A percentile compares a stretch with the other conserved stretches of the same genome.
These are phyloP conservation scores for Paracyclopina nana DNA, from an alignment of 1,140 invertebrate species.

Conservation along the genomic window DNA sequence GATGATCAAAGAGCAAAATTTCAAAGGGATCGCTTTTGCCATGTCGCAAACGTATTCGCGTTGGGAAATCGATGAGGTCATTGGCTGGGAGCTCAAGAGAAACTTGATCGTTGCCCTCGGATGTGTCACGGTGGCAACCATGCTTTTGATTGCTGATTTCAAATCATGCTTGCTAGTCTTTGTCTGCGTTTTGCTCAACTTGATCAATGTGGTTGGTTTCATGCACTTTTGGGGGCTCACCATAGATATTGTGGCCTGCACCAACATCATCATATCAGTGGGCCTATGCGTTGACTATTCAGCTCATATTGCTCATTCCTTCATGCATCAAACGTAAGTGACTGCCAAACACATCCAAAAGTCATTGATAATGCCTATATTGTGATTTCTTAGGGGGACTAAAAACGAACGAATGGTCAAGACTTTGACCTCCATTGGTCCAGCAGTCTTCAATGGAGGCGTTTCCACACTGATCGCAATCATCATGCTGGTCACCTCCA, in stretches of 20 bases:
- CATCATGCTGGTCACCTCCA: slow-evolving; percentile 44
- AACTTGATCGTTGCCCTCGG: slow-evolving; percentile 54
- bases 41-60: slow-evolving; percentile 41
- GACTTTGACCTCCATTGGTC: slow-evolving; percentile 50
- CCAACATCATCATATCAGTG: slow-evolving; percentile 54
- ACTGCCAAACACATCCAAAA: neutral
- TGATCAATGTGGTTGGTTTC: slow-evolving; percentile 56
- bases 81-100: slow-evolving; percentile 47
- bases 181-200: slow-evolving; percentile 48
- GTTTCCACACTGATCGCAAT: slow-evolving; percentile 55
- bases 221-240: slow-evolving; percentile 63
- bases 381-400: slow-evolving; percentile 28
- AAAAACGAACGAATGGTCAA: slow-evolving; percentile 38
- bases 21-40: slow-evolving; percentile 35
- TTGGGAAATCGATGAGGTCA: slow-evolving; percentile 54
- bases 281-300: slow-evolving; percentile 72
- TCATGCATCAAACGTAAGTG: slow-evolving; percentile 30
- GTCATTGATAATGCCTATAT: neutral
- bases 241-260: slow-evolving; percentile 63
- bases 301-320: slow-evolving; percentile 62
- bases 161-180: slow-evolving; percentile 57
- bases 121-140: slow-evolving; percentile 58
- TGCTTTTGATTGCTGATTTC: slow-evolving; percentile 54
- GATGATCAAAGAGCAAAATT: slow-evolving; percentile 33
- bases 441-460: slow-evolving; percentile 54